Evolutionary conservation across 2,888 invertebrate genomes (phyloP), one percentile per base, ranked within the genome.

Genomic region (Orgyia antiqua): DNA sequence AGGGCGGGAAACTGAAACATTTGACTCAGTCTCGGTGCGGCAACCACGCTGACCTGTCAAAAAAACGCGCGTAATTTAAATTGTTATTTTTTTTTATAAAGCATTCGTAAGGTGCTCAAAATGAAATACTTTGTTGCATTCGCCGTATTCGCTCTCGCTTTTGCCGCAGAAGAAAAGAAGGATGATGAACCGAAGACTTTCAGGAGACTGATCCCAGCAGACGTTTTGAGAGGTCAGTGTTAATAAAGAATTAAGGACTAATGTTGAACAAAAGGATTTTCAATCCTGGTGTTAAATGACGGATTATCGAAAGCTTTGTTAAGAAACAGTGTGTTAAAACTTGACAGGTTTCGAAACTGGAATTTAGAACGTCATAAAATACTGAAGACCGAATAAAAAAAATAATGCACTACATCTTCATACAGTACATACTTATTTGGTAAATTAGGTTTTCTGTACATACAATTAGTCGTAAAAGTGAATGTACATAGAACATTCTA

Each of bases 141-240:
- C 56, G 76, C 88, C 54, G 66, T 88, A 48, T 66, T 89, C 55
- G 84, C 88, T 45, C 62, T 87, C 56, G 82, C 89, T 49, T 79
- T 89, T 47, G 80, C 89, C 45, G 88, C 88, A 45, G 87, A 87
- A 42, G 89, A 88, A 13, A 83, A 87, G 28, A 87, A 87, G 51
- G 82, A 80, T 39, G 88, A 88, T 23, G 87, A 88, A 39, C 88
- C 91, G 28, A 94, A 92, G 73, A 92, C 93, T 26, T 95, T 89
- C 88, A 92, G 91, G 63, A 88, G 96, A 48, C 87, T 95, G 50
- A 95, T 96, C 57, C 95, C 95, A 23, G 96, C 96, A 57, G 96
- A 96, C 78, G 94, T 95, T 20, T 88, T 96, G 43, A 92, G 96
- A 90, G 96, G 96, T 96, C 84, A 88, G 89, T 87, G 53, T 6